Evolutionary conservation across 2,888 invertebrate genomes (phyloP), one percentile per base, ranked within the genome.

Genomic region (Heliothis peltigera): DNA sequence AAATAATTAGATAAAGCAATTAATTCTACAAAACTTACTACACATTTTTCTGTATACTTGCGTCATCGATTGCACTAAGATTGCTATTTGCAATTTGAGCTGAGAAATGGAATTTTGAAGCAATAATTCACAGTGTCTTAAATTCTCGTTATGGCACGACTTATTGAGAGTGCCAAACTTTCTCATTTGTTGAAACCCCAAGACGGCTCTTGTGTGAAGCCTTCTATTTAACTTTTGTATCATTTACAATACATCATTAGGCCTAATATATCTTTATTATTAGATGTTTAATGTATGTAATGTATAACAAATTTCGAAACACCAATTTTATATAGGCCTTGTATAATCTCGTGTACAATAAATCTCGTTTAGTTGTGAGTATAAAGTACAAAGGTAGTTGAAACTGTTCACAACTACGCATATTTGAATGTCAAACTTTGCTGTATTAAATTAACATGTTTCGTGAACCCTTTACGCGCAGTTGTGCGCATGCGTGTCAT

Each of bases 321-420:
- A 82, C 74, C 82, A 80, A 79, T 74, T 64, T 77, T 68, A 52
- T 71, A 64, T 54, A 63, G 70, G 82, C 82, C 78, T 80, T 79
- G 60, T 77, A 72, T 74, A 77, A 73, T 74, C 72, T 79, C 71
- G 83, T 87, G 85, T 88, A 84, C 80, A 87, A 84, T 84, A 84
- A 84, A 84, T 86, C 79, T 81, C 83, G 83, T 83, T 65, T 79
- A 87, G 89, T 86, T 87, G 91, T 92, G 93, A 92, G 91, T 88
- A 84, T 85, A 89, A 91, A 94, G 93, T 93, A 93, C 93, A 94
- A 94, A 93, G 81, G 76, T 84, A 86, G 86, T 86, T 82, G 89
- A 87, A 86, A 83, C 82, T 85, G 84, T 85, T 85, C 84, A 75
- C 79, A 75, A 78, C 60, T 70, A 72, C 68, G 58, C 56, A 58